Conservation (phyloP, 2,113 vertebrate genomes). For the Neogale vison region DNA sequence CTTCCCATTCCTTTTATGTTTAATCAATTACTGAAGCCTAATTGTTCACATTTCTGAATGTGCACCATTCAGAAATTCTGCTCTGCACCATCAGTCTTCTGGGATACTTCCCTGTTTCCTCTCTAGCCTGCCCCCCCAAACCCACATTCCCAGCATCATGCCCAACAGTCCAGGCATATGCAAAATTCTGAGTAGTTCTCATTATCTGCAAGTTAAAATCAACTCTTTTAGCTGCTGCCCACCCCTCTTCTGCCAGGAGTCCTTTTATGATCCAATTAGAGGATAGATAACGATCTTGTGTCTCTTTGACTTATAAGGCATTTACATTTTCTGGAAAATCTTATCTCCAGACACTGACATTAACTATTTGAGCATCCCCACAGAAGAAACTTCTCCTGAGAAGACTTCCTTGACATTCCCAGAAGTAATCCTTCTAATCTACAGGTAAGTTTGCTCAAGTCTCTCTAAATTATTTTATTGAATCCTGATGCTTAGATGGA, state of each 20-base stretch:
- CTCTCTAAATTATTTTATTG: background rate
- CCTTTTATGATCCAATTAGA: background rate
- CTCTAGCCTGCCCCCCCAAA: background rate
- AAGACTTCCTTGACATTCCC: background rate
- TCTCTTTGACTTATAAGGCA: background rate
- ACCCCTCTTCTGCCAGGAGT: background rate
- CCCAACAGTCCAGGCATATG: background rate
- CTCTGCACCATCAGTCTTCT: background rate
- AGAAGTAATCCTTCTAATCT: background rate
- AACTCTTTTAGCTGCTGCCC: background rate
- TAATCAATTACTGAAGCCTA: background rate
- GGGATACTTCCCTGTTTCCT: background rate
- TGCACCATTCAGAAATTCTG: too few species aligned
- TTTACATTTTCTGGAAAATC: background rate
- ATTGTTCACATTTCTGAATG: background rate
- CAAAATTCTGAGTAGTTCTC: background rate
- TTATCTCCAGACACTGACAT: background rate
- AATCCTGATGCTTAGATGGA: background rate
- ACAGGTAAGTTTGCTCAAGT: background rate
- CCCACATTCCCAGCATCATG: background rate
- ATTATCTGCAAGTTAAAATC: background rate
- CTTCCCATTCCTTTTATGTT: background rate
- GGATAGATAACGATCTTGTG: background rate
- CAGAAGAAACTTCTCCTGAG: background rate
- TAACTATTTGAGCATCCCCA: background rate